Evolutionary conservation across 2,797 vertebrate genomes (phyloP), one percentile per base, ranked within the genome.

Genomic region (Sebastes oblongus): DNA sequence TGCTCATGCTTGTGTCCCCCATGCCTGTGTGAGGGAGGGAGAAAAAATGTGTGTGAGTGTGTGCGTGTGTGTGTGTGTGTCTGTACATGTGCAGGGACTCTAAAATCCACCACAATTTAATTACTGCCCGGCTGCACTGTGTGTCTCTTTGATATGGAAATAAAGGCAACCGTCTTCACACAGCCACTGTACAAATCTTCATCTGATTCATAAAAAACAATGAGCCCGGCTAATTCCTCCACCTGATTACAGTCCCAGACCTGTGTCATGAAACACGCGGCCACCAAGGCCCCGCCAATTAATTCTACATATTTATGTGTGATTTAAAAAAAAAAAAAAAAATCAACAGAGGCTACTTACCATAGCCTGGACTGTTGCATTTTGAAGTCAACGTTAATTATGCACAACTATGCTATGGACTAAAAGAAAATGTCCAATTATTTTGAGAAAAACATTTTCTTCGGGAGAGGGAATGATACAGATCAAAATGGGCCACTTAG

Each of bases 71-170:
- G 62, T n/a, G 50, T 42, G 34, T 27, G 36, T 66, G 67, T 69
- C 70, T 68, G 86, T 89, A 87, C 16, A 25, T 76, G 67, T 27
- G 75, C 65, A 72, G 36, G 72, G 91, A 94, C 95, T 96, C 95
- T 94, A 96, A 96, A 97, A 97, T 97, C 97, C 97, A 96, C 94
- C 96, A 97, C 97, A 97, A 98, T 98, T 98, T 99, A 99, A 99
- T 99, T 98, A 98, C 97, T 96, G 96, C 96, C 96, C 97, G 95
- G 96, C 96, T 95, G 95, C 95, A 96, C 96, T 96, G 96, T 96
- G 95, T 91, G 96, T 86, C 93, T 95, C 98, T 99, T 99, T 98
- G 98, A 99, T 98, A 98, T 98, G 98, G 97, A 97, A 99, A 99
- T 99, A 91, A 92, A 95, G 94, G 96, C 96, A 78, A 88, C 95